phyloP scores from a whole-genome alignment of 2,888 invertebrate species.

The Pseudococcus viburni region DNA sequence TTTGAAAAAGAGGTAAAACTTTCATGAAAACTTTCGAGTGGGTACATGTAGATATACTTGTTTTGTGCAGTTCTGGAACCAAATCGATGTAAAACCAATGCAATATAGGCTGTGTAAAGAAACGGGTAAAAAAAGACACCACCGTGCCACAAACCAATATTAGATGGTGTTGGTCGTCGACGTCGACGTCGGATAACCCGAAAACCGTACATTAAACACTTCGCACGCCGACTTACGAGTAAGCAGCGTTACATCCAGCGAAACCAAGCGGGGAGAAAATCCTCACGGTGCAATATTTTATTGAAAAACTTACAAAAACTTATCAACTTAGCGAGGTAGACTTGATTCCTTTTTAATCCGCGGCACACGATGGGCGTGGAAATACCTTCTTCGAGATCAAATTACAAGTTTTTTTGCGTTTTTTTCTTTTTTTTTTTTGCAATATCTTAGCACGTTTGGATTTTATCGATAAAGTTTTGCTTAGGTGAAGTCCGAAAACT shows the following conservation, averaged over 20 bases:
- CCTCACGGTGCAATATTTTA: conserved; percentile 32
- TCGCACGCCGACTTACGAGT: background rate
- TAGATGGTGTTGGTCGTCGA: background rate
- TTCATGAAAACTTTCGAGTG: no score
- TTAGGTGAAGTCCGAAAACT: conserved; percentile 53
- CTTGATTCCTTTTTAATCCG: conserved; percentile 60
- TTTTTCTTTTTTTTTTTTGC: no score
- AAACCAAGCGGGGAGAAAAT: background rate
- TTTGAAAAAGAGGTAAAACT: no score
- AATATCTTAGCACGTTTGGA: conserved; percentile 54
- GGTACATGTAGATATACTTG: background rate
- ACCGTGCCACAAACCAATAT: background rate
- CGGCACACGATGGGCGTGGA: conserved; percentile 48
- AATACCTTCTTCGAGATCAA: conserved; percentile 25
- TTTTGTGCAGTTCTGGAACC: background rate
- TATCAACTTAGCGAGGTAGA: conserved; percentile 41
- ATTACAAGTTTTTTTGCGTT: conserved; percentile 23
- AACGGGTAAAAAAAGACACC: no score
- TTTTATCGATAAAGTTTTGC: conserved; percentile 54
- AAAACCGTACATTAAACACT: background rate
- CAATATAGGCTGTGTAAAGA: background rate
- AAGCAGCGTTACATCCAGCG: no score
- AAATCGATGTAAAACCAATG: background rate
- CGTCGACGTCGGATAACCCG: background rate
- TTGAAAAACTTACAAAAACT: conserved; percentile 49